These are phyloP conservation scores for Hystrix cristata DNA, from an alignment of 2,113 vertebrate species.

Conservation along the genomic window DNA sequence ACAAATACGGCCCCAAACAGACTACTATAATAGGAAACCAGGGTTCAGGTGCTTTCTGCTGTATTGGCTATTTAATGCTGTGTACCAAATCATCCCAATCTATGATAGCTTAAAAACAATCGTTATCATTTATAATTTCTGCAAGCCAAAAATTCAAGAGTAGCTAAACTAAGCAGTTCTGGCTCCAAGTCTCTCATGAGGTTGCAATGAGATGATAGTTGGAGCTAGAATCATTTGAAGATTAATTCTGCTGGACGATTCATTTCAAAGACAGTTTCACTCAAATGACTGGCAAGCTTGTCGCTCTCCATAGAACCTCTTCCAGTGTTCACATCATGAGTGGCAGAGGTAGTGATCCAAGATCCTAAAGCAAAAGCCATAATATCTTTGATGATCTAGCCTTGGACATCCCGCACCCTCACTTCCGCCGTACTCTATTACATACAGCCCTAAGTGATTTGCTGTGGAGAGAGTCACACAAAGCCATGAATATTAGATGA, in stretches of 20 bases:
- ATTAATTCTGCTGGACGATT: not conserved
- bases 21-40: not conserved
- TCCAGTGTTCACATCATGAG: not conserved
- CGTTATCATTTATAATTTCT: not conserved
- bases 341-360: not conserved
- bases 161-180: not conserved
- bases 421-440: not conserved
- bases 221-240: not conserved
- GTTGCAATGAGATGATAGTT: not conserved
- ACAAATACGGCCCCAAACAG: not conserved
- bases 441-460: not conserved
- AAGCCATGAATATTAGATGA: not conserved
- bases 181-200: not conserved
- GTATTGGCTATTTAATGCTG: not conserved
- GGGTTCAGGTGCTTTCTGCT: not conserved
- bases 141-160: not conserved
- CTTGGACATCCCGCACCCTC: not conserved
- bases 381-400: not conserved
- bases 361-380: not conserved
- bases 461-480: rapidly evolving
- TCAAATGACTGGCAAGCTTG: not conserved
- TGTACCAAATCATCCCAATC: not conserved
- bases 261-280: not conserved
- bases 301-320: not conserved
- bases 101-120: not conserved